phyloP scores from a whole-genome alignment of 2,888 invertebrate species.

The Catocala fraxini region DNA sequence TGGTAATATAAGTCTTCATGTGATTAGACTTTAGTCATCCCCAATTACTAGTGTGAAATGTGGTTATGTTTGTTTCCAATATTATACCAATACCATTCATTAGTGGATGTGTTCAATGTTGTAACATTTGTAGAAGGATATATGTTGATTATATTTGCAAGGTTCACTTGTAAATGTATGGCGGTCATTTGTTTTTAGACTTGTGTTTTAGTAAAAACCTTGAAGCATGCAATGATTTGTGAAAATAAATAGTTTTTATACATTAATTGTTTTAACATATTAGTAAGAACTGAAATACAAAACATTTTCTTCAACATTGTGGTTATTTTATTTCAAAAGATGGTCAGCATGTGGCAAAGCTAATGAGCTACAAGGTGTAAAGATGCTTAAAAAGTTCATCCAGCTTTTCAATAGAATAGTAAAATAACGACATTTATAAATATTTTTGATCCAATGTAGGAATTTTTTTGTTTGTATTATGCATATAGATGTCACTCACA shows the following conservation, averaged over 20 bases:
- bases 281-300: conserved; percentile 78
- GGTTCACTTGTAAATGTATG: conserved; percentile 49
- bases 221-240: conserved; percentile 71
- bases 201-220: conserved; percentile 67
- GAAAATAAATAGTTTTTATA: conserved; percentile 75
- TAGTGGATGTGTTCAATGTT: conserved; percentile 45
- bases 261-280: conserved; percentile 77
- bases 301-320: conserved; percentile 70
- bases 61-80: conserved; percentile 44
- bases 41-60: conserved; percentile 35
- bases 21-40: conserved; percentile 31
- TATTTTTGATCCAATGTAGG: no score
- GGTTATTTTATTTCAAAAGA: conserved; percentile 44
- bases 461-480: no score
- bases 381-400: no score
- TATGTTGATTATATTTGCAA: conserved; percentile 53
- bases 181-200: conserved; percentile 72
- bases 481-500: no score
- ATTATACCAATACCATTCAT: conserved; percentile 32
- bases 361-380: no score
- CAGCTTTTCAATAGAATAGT: no score
- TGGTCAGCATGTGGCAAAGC: background rate
- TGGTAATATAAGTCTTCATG: conserved; percentile 31
- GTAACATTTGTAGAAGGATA: conserved; percentile 49
- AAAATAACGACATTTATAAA: no score